Percentiles rank a stretch among this genome's conserved stretches.
Evolutionary conservation across 2,113 vertebrate genomes (phyloP).

Genomic region (Lamprologus ornatipinnis): DNA sequence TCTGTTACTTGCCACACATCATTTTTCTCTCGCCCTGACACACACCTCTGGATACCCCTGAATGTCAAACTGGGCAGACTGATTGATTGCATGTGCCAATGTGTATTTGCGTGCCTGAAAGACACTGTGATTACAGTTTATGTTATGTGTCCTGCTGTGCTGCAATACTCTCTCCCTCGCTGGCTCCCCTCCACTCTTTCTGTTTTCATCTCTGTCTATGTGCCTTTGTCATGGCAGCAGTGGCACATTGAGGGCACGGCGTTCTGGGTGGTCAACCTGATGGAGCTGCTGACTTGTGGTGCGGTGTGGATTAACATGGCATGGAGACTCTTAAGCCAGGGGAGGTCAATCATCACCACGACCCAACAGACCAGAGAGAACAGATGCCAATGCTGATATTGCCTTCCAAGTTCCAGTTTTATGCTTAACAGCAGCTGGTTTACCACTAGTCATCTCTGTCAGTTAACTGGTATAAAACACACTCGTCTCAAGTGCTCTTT

Average conservation of each 20-base stretch:
- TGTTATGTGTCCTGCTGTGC: constrained; percentile 19
- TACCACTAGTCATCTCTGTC: background rate
- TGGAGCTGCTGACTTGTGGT: constrained; percentile 21
- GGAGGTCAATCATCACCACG: background rate
- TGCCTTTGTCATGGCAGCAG: constrained; percentile 19
- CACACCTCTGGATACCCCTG: constrained; percentile 27
- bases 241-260: constrained; percentile 40
- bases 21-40: constrained; percentile 18
- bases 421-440: background rate
- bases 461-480: background rate
- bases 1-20: constrained; percentile 1
- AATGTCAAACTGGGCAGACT: constrained; percentile 8
- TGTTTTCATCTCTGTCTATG: background rate
- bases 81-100: constrained; percentile 29
- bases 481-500: background rate
- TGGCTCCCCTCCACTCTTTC: background rate
- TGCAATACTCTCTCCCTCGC: background rate
- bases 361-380: background rate
- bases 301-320: constrained; percentile 14
- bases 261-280: constrained; percentile 38
- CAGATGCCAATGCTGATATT: background rate
- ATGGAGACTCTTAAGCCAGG: background rate
- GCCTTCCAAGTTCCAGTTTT: background rate
- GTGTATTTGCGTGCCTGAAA: background rate
- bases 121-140: constrained; percentile 39